Conservation (phyloP, 2,888 invertebrate species). For the Lithophane socia region DNA sequence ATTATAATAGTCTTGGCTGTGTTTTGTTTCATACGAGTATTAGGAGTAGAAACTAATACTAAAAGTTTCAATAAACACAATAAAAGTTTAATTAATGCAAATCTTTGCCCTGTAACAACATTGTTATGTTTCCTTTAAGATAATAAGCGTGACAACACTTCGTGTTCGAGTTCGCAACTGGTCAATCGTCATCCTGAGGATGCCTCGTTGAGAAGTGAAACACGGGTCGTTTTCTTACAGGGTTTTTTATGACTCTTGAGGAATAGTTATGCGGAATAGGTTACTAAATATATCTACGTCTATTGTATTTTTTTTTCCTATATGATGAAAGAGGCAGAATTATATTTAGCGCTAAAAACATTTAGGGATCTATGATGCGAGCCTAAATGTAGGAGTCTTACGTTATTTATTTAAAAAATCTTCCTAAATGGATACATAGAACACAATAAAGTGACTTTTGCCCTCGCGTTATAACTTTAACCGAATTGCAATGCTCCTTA, state of each 20-base stretch:
- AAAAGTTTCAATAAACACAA: slow-evolving; percentile 1
- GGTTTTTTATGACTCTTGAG: too few relatives aligned
- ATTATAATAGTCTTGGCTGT: slow-evolving; percentile 15
- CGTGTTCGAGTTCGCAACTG: too few relatives aligned
- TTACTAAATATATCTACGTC: too few relatives aligned
- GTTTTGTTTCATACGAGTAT: slow-evolving; percentile 4
- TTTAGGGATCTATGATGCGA: too few relatives aligned
- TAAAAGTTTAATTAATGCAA: not conserved
- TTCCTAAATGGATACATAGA: not conserved
- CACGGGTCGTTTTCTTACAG: too few relatives aligned
- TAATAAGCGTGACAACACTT: too few relatives aligned
- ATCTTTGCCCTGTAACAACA: too few relatives aligned
- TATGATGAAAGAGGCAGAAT: not conserved
- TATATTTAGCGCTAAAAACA: not conserved
- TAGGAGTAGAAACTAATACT: not conserved
- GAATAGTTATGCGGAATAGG: too few relatives aligned
- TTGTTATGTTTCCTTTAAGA: not conserved
- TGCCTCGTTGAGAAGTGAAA: too few relatives aligned
- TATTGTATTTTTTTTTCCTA: too few relatives aligned
- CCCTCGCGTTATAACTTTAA: not conserved
- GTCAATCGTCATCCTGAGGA: too few relatives aligned
- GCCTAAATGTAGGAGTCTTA: not conserved
- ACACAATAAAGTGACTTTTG: not conserved
- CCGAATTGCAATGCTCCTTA: not conserved
- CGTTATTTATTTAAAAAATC: not conserved